Evolutionary conservation across 2,888 invertebrate genomes (phyloP).

Genomic region (Drosophila infuscata): DNA sequence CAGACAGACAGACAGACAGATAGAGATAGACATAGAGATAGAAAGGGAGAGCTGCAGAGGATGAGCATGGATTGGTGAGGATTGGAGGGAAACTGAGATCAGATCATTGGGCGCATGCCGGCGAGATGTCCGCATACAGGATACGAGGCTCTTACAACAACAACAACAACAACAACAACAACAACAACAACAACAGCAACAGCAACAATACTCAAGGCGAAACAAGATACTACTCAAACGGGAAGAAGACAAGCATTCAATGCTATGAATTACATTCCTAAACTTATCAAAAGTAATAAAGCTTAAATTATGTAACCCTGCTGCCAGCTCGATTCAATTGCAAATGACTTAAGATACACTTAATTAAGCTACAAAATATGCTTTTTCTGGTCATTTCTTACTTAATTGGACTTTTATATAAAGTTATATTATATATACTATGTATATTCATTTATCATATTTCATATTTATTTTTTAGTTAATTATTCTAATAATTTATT

Average conservation of each 20-base stretch:
- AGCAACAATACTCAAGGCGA: constrained; percentile 6
- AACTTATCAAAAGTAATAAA: neutral
- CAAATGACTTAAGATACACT: neutral
- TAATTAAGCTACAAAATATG: neutral
- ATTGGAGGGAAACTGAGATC: neutral
- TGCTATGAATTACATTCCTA: neutral
- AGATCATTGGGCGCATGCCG: constrained; percentile 21
- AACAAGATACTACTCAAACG: neutral
- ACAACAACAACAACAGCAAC: constrained; percentile 5
- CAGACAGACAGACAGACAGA: no score
- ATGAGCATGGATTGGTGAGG: neutral
- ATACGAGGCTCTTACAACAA: constrained; percentile 40
- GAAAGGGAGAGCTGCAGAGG: neutral
- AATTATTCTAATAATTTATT: neutral
- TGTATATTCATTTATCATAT: no score
- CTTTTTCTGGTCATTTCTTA: neutral
- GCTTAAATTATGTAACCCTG: no score
- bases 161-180: constrained; percentile 5
- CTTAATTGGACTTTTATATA: neutral
- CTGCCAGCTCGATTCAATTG: no score
- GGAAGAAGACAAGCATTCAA: neutral
- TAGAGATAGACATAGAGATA: no score
- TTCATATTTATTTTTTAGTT: neutral
- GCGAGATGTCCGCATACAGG: constrained; percentile 53
- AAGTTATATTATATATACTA: neutral